Evolutionary conservation across 2,797 vertebrate genomes (phyloP), one percentile per base, ranked within the genome.

Genomic region (Leuciscus waleckii): DNA sequence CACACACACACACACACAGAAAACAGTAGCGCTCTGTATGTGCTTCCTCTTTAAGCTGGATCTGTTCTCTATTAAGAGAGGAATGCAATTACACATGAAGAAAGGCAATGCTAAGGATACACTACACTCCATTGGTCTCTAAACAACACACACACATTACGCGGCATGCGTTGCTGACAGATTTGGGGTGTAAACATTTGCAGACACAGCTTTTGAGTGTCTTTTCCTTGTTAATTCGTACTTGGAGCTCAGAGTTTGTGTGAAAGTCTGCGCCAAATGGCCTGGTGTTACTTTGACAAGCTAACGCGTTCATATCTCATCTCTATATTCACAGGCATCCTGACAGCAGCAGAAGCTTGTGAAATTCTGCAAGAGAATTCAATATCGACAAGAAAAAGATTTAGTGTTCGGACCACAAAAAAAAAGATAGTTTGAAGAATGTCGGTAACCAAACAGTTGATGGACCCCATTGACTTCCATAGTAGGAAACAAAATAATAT

Each of bases 21-120:
- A 13, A 93, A 94, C 93, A 94, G 94, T 92, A 94, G 94, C 91
- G 90, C 92, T 93, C 94, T 94, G 88, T 93, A 91, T 89, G 61
- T 68, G 84, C 83, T 88, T 90, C 82, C 92, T 68, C 32, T 86
- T 79, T 23, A 80, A 26, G 87, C 17, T 87, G 84, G 88, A 90
- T 92, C 94, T 93, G 93, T 90, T 95, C 91, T 94, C 91, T 83
- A 94, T 94, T 94, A 94, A 88, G 86, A 68, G 65, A 92, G 91
- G 93, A 95, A 94, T 93, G 93, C 92, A 92, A 94, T 93, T 93
- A 91, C 91, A 93, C 88, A 92, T 91, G 91, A 90, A 93, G 88
- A 79, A 85, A 83, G 58, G 87, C 93, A 82, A 85, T 81, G 89
- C 89, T 91, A 90, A 89, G 89, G 89, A 92, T 89, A 90, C 87